A percentile compares a stretch with the other conserved stretches of the same genome.
phyloP scores from a whole-genome alignment of 2,888 invertebrate species.

The Stenchaetothrips biformis region DNA sequence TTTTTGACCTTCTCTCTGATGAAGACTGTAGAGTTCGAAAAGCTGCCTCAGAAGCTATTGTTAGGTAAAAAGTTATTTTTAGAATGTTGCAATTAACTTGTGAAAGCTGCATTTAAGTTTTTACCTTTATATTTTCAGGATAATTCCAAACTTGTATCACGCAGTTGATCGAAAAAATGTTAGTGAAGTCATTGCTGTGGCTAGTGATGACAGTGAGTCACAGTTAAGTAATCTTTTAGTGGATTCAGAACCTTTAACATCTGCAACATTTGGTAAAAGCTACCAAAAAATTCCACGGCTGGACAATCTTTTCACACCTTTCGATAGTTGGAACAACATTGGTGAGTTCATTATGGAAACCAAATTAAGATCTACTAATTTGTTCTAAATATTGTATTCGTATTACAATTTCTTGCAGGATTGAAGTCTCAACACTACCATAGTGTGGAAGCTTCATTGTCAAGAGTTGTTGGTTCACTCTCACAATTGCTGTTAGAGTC shows the following conservation, averaged over 20 bases:
- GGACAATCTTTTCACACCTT: not conserved
- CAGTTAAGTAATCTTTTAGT: slow-evolving; percentile 28
- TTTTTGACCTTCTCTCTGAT: slow-evolving; percentile 63
- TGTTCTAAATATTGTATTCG: not conserved
- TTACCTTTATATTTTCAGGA: slow-evolving; percentile 44
- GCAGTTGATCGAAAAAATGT: slow-evolving; percentile 43
- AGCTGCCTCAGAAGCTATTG: slow-evolving; percentile 63
- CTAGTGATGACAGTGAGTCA: not conserved
- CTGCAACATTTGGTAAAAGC: not conserved
- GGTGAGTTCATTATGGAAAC: not conserved
- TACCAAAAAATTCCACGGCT: not conserved
- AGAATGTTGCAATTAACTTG: not conserved
- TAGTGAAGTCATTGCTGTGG: not conserved
- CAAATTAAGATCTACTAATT: too few species aligned
- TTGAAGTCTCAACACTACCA: not conserved
- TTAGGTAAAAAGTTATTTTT: slow-evolving; percentile 49
- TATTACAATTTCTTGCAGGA: not conserved
- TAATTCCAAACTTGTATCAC: slow-evolving; percentile 49
- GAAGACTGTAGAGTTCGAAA: slow-evolving; percentile 72
- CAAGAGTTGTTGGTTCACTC: slow-evolving; percentile 53
- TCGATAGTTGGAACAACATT: not conserved
- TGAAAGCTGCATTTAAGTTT: not conserved
- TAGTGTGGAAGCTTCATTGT: slow-evolving; percentile 44
- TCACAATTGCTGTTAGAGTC: slow-evolving; percentile 55
- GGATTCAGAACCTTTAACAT: not conserved